phyloP scores from a whole-genome alignment of 1,140 invertebrate genomes.

The Drosophila ambigua region DNA sequence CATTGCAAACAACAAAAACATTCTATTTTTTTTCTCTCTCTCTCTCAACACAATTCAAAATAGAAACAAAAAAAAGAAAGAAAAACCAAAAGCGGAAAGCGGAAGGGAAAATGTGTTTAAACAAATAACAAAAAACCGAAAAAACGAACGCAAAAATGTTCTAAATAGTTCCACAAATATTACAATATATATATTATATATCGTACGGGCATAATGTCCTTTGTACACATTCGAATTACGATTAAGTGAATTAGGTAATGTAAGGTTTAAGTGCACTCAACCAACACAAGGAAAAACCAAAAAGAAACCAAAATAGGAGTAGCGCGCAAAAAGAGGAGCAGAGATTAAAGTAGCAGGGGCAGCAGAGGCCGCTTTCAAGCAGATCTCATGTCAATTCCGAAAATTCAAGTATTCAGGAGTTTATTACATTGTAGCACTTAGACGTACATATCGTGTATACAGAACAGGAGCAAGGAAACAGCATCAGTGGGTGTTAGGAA shows the following conservation, averaged over 20 bases:
- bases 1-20: conserved; percentile 38
- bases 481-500: too few relatives aligned
- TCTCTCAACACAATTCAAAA: not conserved
- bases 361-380: not conserved
- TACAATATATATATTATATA: conserved; percentile 28
- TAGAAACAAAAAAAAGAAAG: not conserved
- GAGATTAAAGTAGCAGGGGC: not conserved
- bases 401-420: conserved; percentile 29
- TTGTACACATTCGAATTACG: conserved; percentile 43
- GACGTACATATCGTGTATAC: conserved; percentile 73
- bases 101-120: conserved; percentile 2
- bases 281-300: conserved; percentile 11
- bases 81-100: not conserved
- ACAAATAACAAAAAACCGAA: not conserved
- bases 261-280: conserved; percentile 51
- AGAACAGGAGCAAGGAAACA: conserved; percentile 36
- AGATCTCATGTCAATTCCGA: conserved; percentile 73
- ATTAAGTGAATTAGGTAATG: conserved; percentile 38
- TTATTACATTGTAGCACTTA: conserved; percentile 60
- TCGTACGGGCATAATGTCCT: conserved; percentile 28
- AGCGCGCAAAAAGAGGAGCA: conserved; percentile 23
- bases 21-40: conserved; percentile 4
- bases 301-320: conserved; percentile 1
- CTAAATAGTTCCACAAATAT: conserved; percentile 40
- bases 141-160: conserved; percentile 33